Evolutionary conservation across 35 echinoderm and acorn worm species (phyloP).

Genomic region (Ophiothrix spiculata): DNA sequence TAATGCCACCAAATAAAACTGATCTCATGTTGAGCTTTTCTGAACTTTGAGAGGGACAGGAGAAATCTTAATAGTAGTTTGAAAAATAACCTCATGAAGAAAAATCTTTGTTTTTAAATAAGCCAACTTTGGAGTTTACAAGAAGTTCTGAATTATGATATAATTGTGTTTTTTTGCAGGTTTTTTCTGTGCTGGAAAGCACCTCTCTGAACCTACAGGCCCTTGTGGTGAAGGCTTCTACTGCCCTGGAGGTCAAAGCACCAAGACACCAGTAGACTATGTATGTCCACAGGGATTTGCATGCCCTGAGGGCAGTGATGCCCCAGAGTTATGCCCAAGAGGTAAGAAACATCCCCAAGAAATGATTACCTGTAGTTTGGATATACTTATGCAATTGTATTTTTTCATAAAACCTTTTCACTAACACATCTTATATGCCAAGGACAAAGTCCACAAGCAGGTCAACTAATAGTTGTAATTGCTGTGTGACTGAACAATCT

Average conservation of each 20-base stretch:
- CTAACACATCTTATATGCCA: no score
- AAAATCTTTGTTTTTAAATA: background rate
- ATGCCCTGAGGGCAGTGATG: constrained; percentile 25
- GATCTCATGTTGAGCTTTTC: background rate
- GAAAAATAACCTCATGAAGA: background rate
- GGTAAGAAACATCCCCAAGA: no score
- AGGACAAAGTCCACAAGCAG: no score
- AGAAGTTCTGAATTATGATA: background rate
- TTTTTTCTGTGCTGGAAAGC: constrained; percentile 79
- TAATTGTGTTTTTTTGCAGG: constrained; percentile 37
- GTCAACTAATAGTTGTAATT: no score
- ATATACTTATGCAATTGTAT: no score
- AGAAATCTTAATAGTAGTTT: background rate
- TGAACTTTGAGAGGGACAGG: background rate
- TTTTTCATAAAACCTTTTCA: no score
- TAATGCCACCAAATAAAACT: background rate
- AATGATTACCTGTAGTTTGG: no score
- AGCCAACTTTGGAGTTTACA: no score
- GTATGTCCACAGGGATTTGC: constrained; percentile 61
- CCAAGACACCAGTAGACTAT: constrained; percentile 47
- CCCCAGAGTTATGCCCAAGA: constrained; percentile 18
- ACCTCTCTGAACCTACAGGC: constrained; percentile 62
- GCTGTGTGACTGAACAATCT: no score
- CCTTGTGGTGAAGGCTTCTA: constrained; percentile 74
- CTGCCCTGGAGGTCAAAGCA: constrained; percentile 85